Base-by-base conservation (phyloP, 2,797 vertebrate genomes). In the Kryptopterus vitreolus region DNA sequence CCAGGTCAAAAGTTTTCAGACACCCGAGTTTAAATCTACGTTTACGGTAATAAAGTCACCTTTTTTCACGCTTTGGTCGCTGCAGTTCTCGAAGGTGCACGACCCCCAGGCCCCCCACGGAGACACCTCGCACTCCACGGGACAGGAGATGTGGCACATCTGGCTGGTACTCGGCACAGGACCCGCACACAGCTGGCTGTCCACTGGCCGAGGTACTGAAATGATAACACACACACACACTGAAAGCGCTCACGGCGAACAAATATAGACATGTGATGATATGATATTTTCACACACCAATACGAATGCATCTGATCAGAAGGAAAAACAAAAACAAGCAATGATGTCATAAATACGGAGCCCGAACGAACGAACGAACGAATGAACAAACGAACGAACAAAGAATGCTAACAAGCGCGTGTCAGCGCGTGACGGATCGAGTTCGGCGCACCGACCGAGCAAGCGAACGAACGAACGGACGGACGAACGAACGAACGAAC, bases 51-150 rank as follows among this genome's bases (percentile, higher is more conserved):
- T n/a, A n/a, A n/a, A n/a, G n/a, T 10, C 91, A 98, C 98, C 98
- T 92, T 99, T 99, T 88, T 96, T 99, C 79, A 93, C 94, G 24
- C 94, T 94, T 82, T 95, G 95, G 76, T 98, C 96, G 0, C 94
- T 93, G 78, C 98, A 99, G 89, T 92, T 98, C 90, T 99, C 98
- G 18, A 95, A 97, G 84, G 96, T 97, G 84, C 98, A 99, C 0
- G 95, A 95, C 38, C 98, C 97, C 98, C 98, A 99, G 46, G 96
- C 96, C 1, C 94, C 95, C 98, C 98, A 99, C 0, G 94, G 89
- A 0, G 97, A 99, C 83, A 98, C 96, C 76, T 96, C 93, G 31
- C 98, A 99, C 87, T 98, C 96, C 20, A 92, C 91, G 71, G 98
- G 97, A 86, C 98, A 99, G 5, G 95, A 92, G 53, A 98, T 94